Evolutionary conservation across 2,113 vertebrate genomes (phyloP).

Genomic region (Quiscalus mexicanus): DNA sequence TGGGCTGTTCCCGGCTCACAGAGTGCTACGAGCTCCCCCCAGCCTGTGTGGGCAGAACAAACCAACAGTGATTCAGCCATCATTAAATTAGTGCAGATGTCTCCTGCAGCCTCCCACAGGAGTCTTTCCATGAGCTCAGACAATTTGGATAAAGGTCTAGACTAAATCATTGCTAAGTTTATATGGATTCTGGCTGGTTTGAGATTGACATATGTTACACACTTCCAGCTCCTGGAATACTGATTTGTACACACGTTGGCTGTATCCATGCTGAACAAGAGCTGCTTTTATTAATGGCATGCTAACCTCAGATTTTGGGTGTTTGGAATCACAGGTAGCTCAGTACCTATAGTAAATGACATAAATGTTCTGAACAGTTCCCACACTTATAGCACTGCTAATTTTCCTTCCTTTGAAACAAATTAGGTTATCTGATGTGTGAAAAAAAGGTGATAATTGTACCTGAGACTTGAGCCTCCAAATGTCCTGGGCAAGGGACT

Average conservation of each 20-base stretch:
- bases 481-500: not conserved
- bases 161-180: conserved; percentile 6
- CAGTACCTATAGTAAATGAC: not conserved
- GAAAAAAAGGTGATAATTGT: not conserved
- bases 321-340: not conserved
- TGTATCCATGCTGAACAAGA: not conserved
- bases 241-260: not conserved
- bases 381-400: not conserved
- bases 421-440: not conserved
- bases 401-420: not conserved
- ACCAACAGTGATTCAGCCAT: conserved; percentile 1
- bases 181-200: conserved; percentile 8
- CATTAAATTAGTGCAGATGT: conserved; percentile 56
- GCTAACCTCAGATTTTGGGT: not conserved
- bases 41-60: conserved; percentile 38
- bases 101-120: conserved; percentile 30
- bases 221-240: not conserved
- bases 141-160: conserved; percentile 35
- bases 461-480: not conserved
- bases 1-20: not conserved
- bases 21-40: not conserved
- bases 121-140: conserved; percentile 12
- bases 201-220: conserved; percentile 19
- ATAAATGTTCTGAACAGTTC: not conserved
- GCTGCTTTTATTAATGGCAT: not conserved